phyloP scores from a whole-genome alignment of 1,140 invertebrate genomes.

The Papilio machaon region DNA sequence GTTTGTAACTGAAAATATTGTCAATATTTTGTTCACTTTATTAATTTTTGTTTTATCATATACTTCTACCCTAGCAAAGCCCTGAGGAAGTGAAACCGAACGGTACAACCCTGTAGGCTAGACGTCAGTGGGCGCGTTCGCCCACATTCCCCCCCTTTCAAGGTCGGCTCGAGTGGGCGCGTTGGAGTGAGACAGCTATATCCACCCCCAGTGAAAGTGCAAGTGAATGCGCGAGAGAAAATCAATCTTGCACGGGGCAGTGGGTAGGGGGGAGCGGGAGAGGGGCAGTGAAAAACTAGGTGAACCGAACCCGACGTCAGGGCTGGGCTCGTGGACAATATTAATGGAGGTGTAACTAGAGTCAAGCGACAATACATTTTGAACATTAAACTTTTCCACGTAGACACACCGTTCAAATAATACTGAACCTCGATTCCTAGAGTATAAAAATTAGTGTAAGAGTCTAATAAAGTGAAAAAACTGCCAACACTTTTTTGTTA shows the following conservation, averaged over 20 bases:
- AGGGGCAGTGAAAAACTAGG: conserved; percentile 72
- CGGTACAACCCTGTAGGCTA: conserved; percentile 50
- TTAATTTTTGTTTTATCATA: neutral
- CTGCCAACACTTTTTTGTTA: no score
- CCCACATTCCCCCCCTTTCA: conserved; percentile 59
- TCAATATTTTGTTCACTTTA: no score
- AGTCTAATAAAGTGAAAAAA: no score
- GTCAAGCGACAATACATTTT: neutral
- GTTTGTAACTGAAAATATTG: no score
- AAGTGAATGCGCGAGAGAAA: conserved; percentile 77
- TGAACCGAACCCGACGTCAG: conserved; percentile 65
- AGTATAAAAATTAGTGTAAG: no score
- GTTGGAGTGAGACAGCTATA: conserved; percentile 59
- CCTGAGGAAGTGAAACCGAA: conserved; percentile 27
- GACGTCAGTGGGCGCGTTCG: conserved; percentile 56
- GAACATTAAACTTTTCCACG: neutral
- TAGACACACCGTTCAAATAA: no score
- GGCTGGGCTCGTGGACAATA: conserved; percentile 44
- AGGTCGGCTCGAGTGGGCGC: conserved; percentile 65
- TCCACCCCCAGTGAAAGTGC: conserved; percentile 70
- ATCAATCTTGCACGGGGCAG: conserved; percentile 76
- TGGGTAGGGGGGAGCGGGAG: conserved; percentile 32
- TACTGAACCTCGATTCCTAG: no score
- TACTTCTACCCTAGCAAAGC: neutral
- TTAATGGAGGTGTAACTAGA: conserved; percentile 28